Base-by-base conservation (phyloP, 1,140 invertebrate species). In the Cydia fagiglandana region DNA sequence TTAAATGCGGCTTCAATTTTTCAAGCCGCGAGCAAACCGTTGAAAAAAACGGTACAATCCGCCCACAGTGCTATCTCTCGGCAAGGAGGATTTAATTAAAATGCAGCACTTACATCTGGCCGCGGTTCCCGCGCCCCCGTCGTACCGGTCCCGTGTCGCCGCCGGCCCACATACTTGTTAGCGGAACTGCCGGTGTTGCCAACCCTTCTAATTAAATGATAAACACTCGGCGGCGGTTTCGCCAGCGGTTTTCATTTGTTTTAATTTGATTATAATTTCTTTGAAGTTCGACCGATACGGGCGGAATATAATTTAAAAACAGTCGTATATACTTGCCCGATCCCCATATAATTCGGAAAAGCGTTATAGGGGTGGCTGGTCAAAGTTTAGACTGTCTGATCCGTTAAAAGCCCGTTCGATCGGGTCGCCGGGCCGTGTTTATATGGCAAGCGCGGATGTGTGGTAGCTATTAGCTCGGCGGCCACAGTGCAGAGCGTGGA, bases 11-110 rank as follows among this genome's bases (percentile, higher is more conserved):
- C 78, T 82, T 84, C 78, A 83, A 84, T 84, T 85, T 81, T 83
- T 81, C 78, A 84, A 78, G 75, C 75, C 73, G 77, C 73, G 77
- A 75, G 75, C 78, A 79, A 81, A 83, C 79, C 80, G 76, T 78
- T 75, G 75, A 61, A 77, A 82, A 84, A 82, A 84, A 81, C 78
- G 64, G 76, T 74, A 84, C 82, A 81, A 79, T 79, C 79, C 76
- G 76, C 53, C 73, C 74, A 79, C 76, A 80, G 79, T 77, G 77
- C 82, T 83, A 84, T 86, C 81, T 84, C 83, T 77, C 79, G 76
- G 73, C 80, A 83, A 82, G 81, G 79, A 87, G 82, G 81, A 86
- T 86, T 87, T 87, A 87, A 87, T 89, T 87, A 87, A 89, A 89
- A 85, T 77, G 80, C 82, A 80, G 77, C 80, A 83, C 80, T 83